Percentiles rank a stretch among this genome's conserved stretches.
Conservation (phyloP, 1,140 invertebrate species). For the Antheraea pernyi region DNA sequence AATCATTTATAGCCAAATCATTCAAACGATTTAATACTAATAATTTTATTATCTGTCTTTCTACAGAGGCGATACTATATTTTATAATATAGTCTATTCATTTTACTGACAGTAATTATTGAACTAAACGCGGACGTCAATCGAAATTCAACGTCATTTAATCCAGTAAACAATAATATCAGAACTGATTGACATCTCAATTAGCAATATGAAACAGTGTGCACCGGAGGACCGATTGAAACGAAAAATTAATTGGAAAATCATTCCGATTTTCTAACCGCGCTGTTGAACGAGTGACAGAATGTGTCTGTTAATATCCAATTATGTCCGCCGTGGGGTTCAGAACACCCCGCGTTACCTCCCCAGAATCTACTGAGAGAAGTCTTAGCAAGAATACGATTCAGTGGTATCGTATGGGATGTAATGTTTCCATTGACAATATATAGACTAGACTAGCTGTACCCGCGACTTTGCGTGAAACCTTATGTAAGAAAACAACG, state of each 20-base stretch:
- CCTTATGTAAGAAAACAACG: too few relatives aligned
- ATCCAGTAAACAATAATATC: constrained; percentile 9
- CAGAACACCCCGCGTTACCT: background rate
- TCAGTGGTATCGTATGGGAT: too few relatives aligned
- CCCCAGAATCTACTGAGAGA: background rate
- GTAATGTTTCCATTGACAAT: too few relatives aligned
- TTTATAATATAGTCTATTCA: too few relatives aligned
- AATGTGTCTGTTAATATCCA: constrained; percentile 56
- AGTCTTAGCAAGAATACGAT: background rate
- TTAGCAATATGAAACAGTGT: constrained; percentile 11
- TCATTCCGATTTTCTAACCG: constrained; percentile 41
- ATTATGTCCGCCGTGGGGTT: constrained; percentile 32
- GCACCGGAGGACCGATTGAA: constrained; percentile 15
- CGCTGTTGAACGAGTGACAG: constrained; percentile 34
- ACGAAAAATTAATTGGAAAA: constrained; percentile 44
- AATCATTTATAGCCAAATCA: too few relatives aligned
- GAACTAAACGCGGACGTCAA: background rate
- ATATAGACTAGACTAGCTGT: too few relatives aligned
- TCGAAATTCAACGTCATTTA: constrained; percentile 7
- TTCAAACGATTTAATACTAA: too few relatives aligned
- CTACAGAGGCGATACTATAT: too few relatives aligned
- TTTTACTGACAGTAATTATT: background rate
- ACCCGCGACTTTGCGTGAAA: too few relatives aligned
- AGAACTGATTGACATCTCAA: constrained; percentile 22
- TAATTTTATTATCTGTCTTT: too few relatives aligned